These are phyloP conservation scores for Brachyptera putata DNA, from an alignment of 2,888 invertebrate species.

Conservation along the genomic window DNA sequence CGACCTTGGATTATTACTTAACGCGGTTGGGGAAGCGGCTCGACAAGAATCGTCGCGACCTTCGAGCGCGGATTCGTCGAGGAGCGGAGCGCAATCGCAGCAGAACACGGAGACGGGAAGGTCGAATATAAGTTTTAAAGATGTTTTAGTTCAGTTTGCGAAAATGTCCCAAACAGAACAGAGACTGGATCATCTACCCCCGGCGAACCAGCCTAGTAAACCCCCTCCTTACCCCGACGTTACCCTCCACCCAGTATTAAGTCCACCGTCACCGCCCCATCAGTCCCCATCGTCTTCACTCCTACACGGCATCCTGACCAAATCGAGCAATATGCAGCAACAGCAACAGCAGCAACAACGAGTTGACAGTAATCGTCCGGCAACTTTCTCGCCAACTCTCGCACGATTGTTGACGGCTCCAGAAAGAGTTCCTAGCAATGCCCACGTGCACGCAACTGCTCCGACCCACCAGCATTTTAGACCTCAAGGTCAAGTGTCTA, in stretches of 20 bases:
- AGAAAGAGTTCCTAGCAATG: constrained; percentile 37
- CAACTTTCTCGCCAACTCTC: constrained; percentile 72
- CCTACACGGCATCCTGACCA: constrained; percentile 72
- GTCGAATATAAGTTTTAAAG: constrained; percentile 41
- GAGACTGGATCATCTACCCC: constrained; percentile 31
- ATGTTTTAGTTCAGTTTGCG: constrained; percentile 71
- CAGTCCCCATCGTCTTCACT: constrained; percentile 57
- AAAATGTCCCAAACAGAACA: constrained; percentile 48
- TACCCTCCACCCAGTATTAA: constrained; percentile 68
- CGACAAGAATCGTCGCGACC: constrained; percentile 45
- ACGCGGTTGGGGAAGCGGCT: constrained; percentile 30
- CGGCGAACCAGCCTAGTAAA: constrained; percentile 40
- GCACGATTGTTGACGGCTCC: constrained; percentile 72
- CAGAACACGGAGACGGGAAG: too few relatives aligned
- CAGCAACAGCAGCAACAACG: constrained; percentile 21
- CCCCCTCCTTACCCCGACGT: constrained; percentile 75
- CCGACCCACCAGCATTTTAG: constrained; percentile 38
- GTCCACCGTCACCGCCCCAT: constrained; percentile 38
- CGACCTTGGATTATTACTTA: constrained; percentile 29
- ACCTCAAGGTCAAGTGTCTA: constrained; percentile 44
- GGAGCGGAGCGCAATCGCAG: constrained; percentile 43
- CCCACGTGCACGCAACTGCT: constrained; percentile 33
- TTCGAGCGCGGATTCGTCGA: constrained; percentile 52
- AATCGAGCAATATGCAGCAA: too few relatives aligned
- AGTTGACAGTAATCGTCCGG: constrained; percentile 44